A percentile compares a stretch with the other conserved stretches of the same genome.
These are phyloP conservation scores for Peromyscus californicus DNA, from an alignment of 2,113 vertebrate genomes.

Conservation along the genomic window DNA sequence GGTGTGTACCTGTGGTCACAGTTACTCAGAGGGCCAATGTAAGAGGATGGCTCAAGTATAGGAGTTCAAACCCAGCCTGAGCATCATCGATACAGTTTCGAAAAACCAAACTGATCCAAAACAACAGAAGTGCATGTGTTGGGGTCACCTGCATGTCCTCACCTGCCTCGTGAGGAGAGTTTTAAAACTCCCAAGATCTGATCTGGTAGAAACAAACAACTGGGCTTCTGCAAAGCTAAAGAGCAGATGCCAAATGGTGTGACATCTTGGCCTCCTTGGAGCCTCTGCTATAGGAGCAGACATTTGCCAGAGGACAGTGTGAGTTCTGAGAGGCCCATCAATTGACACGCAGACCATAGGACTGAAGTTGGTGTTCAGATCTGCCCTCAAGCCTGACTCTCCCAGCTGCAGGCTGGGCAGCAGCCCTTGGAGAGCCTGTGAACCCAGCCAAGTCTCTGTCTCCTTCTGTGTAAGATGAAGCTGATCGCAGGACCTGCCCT, in stretches of 20 bases:
- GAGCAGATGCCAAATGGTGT: neutral
- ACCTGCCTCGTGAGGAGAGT: neutral
- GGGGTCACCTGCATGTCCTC: neutral
- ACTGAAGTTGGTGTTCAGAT: neutral
- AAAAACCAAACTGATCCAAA: neutral
- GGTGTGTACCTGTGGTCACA: neutral
- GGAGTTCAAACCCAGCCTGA: neutral
- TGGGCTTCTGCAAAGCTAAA: neutral
- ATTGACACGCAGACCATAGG: accelerated
- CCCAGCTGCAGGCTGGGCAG: neutral
- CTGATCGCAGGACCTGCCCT: neutral
- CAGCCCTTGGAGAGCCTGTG: neutral
- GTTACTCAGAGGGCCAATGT: neutral
- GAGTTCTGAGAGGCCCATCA: neutral
- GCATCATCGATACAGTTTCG: neutral
- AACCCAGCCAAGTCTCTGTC: neutral
- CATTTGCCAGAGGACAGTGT: neutral
- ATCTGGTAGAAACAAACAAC: neutral
- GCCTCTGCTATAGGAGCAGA: accelerated
- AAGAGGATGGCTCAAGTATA: neutral
- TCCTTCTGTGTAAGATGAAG: neutral
- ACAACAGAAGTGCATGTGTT: neutral
- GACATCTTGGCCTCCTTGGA: neutral
- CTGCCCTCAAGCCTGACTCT: neutral
- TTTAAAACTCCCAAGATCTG: neutral